A percentile compares a stretch with the other conserved stretches of the same genome.
These are phyloP conservation scores for Lobophora halterata DNA, from an alignment of 2,888 invertebrate species.

Conservation along the genomic window DNA sequence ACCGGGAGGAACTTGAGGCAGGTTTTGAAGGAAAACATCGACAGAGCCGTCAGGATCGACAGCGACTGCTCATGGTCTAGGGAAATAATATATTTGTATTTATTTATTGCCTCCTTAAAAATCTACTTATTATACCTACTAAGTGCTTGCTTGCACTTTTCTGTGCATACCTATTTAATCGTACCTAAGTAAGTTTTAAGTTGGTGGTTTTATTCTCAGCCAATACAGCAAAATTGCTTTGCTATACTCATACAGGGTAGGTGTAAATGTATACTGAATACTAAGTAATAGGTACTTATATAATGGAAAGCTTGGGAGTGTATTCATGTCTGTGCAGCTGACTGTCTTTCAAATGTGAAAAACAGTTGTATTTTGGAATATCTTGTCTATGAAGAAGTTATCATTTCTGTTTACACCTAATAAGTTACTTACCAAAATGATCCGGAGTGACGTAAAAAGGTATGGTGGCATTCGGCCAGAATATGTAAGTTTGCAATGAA, in stretches of 20 bases:
- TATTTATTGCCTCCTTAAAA: too few species aligned
- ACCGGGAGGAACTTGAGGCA: conserved; percentile 64
- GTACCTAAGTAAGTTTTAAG: too few species aligned
- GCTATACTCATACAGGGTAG: neutral
- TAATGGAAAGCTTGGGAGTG: too few species aligned
- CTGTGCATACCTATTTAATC: too few species aligned
- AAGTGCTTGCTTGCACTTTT: too few species aligned
- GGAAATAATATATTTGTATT: too few species aligned
- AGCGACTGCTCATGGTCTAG: conserved; percentile 55
- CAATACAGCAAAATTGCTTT: neutral
- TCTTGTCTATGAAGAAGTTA: neutral
- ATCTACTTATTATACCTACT: too few species aligned
- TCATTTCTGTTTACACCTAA: neutral
- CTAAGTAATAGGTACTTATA: too few species aligned
- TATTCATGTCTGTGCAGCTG: too few species aligned
- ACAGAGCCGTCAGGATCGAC: conserved; percentile 48
- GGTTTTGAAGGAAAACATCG: conserved; percentile 52
- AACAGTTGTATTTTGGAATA: neutral
- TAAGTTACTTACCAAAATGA: conserved; percentile 59
- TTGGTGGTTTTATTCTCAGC: too few species aligned
- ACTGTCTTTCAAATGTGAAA: too few species aligned
- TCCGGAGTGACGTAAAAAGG: conserved; percentile 58
- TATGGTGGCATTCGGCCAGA: conserved; percentile 61
- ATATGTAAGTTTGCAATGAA: conserved; percentile 29
- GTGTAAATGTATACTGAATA: too few species aligned